Evolutionary conservation across 92 coral and sea anemone species (phyloP), one percentile per base, ranked within the genome.

Genomic region (Epizoanthus fatuus): DNA sequence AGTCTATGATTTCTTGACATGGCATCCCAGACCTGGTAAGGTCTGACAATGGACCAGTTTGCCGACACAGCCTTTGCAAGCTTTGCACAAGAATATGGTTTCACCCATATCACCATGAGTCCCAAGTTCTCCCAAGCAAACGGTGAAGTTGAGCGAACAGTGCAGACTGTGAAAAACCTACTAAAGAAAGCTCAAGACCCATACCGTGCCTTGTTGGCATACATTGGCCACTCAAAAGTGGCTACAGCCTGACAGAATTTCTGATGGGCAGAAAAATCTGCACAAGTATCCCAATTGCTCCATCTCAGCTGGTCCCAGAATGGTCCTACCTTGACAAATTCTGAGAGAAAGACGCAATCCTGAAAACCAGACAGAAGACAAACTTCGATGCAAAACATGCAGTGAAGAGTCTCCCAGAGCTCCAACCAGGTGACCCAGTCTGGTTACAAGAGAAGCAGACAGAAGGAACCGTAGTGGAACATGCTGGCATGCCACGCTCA

Each of bases 1-100:
- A 22, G 25, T 22, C 25, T 22, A 22, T 22, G 25, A 0, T 22
- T 22, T 22, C 25, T 22, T 22, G 25, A 22, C 25, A 22, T 22
- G 25, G 25, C 25, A 22, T 22, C 25, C 25, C 25, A 22, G 25
- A 22, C 25, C 72, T 63, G 58, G 64, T 86, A 53, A 7, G 17
- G 32, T 83, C 88, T 17, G 86, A 83, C 70, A 78, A 84, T 76
- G 85, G 92, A 19, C 86, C 84, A 84, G 77, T 84, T 55, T 42
- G 80, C 62, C 75, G n/a, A 22, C 25, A 22, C 25, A 22, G 25
- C 25, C 25, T 22, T 22, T 22, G 25, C 25, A 22, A 22, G 25
- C 25, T 22, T 22, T 22, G 25, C 25, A 22, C 25, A 22, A 22
- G 25, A 22, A 22, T 22, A 22, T 22, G 25, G 25, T 0, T 22